Evolutionary conservation across 30 jellyfish, hydroid and myxozoan species (phyloP).

Genomic region (Aurelia aurita complex sp. Pacific): DNA sequence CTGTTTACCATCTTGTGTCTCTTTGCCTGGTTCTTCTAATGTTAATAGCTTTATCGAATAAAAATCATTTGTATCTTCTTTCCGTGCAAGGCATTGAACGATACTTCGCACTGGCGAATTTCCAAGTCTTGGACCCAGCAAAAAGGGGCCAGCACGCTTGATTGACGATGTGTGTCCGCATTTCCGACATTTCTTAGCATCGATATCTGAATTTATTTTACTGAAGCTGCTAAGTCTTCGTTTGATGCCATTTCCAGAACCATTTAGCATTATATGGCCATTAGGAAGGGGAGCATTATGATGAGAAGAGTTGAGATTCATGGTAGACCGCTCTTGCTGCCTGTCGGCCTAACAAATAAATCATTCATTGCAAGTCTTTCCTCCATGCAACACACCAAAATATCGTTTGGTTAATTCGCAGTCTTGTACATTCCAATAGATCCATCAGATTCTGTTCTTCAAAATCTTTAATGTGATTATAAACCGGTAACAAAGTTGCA

Average conservation of each 20-base stretch:
- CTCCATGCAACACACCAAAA: background rate
- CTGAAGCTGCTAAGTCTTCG: constrained; percentile 53
- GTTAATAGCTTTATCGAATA: constrained; percentile 83
- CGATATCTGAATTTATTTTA: constrained; percentile 14
- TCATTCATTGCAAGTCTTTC: too few relatives aligned
- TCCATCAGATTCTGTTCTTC: background rate
- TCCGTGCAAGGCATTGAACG: constrained; percentile 93
- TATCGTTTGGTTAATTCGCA: background rate
- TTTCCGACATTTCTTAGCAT: constrained; percentile 64
- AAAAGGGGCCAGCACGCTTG: constrained; percentile 94
- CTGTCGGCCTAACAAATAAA: too few relatives aligned
- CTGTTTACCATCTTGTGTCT: constrained; percentile 86
- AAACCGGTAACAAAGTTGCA: too few relatives aligned
- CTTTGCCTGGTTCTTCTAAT: constrained; percentile 60
- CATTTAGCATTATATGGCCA: constrained; percentile 65
- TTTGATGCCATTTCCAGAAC: constrained; percentile 67
- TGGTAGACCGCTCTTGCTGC: background rate
- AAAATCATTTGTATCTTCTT: constrained; percentile 89
- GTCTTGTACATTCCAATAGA: constrained; percentile 9
- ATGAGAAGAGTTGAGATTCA: constrained; percentile 35
- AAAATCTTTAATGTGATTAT: background rate
- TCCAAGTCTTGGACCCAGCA: constrained; percentile 96
- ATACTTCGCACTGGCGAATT: constrained; percentile 92
- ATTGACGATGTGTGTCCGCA: constrained; percentile 65
- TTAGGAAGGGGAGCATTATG: constrained; percentile 37